A percentile compares a stretch with the other conserved stretches of the same genome.
Evolutionary conservation across 2,888 invertebrate species (phyloP).

Genomic region (Noctua fimbriata): DNA sequence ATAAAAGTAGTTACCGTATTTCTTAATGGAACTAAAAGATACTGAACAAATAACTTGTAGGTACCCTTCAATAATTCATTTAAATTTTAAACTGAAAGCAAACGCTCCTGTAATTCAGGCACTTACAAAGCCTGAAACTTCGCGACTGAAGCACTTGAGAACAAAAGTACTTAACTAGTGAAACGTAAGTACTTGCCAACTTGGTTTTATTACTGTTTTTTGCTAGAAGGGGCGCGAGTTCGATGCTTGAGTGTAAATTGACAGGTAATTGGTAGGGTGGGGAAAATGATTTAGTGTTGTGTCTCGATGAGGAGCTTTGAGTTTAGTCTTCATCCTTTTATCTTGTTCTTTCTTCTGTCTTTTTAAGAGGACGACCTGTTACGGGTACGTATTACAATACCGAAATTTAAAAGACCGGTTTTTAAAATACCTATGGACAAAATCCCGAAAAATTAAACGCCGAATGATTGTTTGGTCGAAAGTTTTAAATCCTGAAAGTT

Average conservation of each 20-base stretch:
- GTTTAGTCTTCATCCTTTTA: neutral
- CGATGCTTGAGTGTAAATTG: conserved; percentile 37
- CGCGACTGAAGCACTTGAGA: conserved; percentile 19
- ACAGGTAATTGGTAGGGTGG: conserved; percentile 25
- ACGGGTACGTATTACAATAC: too few relatives aligned
- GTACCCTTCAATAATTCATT: conserved; percentile 22
- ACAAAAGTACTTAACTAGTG: conserved; percentile 54
- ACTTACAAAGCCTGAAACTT: conserved; percentile 37
- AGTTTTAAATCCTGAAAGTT: too few relatives aligned
- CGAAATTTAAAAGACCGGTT: too few relatives aligned
- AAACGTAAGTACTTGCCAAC: conserved; percentile 35
- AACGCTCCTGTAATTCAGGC: conserved; percentile 9
- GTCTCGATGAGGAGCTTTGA: neutral
- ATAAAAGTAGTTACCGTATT: neutral
- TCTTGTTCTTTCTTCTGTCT: neutral
- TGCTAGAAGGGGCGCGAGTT: conserved; percentile 23
- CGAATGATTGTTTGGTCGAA: too few relatives aligned
- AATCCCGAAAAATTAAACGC: too few relatives aligned
- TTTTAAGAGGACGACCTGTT: neutral
- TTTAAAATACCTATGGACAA: too few relatives aligned
- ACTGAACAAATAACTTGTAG: neutral
- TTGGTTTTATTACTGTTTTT: conserved; percentile 53
- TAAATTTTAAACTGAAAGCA: conserved; percentile 20
- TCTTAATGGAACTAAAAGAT: neutral
- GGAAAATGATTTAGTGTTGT: conserved; percentile 8